Evolutionary conservation across 2,888 invertebrate genomes (phyloP).

Genomic region (Diplazon laetatorius): DNA sequence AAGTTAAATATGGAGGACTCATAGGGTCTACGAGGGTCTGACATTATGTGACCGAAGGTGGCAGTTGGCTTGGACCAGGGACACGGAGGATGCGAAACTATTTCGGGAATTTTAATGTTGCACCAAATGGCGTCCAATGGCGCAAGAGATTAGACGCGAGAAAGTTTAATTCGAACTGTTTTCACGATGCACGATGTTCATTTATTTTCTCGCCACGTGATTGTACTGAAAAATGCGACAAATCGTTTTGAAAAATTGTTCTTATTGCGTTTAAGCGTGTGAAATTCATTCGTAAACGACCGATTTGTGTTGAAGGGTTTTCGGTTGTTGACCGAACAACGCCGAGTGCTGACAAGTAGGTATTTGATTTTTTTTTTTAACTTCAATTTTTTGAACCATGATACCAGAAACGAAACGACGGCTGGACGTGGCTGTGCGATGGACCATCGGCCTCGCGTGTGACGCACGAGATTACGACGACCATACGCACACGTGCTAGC

Average conservation of each 20-base stretch:
- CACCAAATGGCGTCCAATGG: constrained; percentile 26
- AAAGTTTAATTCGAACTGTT: background rate
- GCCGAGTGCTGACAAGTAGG: constrained; percentile 18
- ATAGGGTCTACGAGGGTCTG: constrained; percentile 14
- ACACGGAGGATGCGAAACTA: constrained; percentile 32
- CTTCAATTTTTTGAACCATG: too few relatives aligned
- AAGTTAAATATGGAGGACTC: background rate
- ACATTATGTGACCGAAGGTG: constrained; percentile 31
- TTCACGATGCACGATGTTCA: background rate
- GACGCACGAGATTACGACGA: constrained; percentile 58
- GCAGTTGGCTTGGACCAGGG: constrained; percentile 9
- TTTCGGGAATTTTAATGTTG: constrained; percentile 56
- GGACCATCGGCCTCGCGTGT: constrained; percentile 38
- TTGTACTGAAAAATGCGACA: background rate
- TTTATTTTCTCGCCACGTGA: background rate
- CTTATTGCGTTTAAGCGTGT: background rate
- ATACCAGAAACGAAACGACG: constrained; percentile 38
- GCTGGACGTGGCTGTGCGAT: constrained; percentile 44
- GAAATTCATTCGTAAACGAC: background rate
- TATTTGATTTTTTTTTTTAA: constrained; percentile 52
- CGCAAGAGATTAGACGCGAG: background rate
- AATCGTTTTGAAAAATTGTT: too few relatives aligned
- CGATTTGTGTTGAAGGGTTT: background rate
- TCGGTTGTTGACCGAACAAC: constrained; percentile 11
- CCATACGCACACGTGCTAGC: constrained; percentile 40